Base-by-base conservation (phyloP, 2,797 vertebrate genomes). In the Anolis apletophallus region DNA sequence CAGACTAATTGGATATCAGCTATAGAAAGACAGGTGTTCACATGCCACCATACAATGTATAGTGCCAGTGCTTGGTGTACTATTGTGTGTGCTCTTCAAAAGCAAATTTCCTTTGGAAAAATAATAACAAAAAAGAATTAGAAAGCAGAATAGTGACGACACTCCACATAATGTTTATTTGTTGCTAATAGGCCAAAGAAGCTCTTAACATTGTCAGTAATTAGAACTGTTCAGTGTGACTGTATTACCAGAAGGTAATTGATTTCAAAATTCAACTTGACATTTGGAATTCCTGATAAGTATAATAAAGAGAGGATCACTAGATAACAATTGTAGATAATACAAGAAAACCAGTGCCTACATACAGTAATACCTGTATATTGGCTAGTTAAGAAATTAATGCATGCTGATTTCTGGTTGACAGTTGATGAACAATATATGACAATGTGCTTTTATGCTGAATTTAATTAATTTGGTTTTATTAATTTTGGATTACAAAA, bases 181-280 rank as follows among this genome's bases (percentile, higher is more conserved):
- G 0, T 79, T 46, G 69, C 12, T 12, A 16, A 69, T 34, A 85
- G 26, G 13, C 64, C 64, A 71, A 85, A 79, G 26, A 34, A 11
- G 1, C n/a, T 59, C n/a, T 85, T 85, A 77, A 46, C 8, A 40
- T 57, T 71, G 36, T 57, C 29, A 85, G 75, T 59, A 85, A 85
- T 78, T 85, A 79, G 61, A 85, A 69, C 32, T 78, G 50, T 71
- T 85, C 61, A 68, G 16, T 78, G 26, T 57, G 67, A 85, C 11
- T 21, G 26, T 26, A 85, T 75, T 54, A 50, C 50, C 23, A 80
- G 36, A 40, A 36, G 1, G 61, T 1, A 81, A 72, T 32, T 75
- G 80, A 11, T 3, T 83, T 78, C 64, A 55, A 69, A 78, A 54
- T n/a, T 29, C 74, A 77, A 50, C 29, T 85, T 85, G 83, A 85